Evolutionary conservation across 2,888 invertebrate species (phyloP), one percentile per base, ranked within the genome.

Genomic region (Drosophila monieri): DNA sequence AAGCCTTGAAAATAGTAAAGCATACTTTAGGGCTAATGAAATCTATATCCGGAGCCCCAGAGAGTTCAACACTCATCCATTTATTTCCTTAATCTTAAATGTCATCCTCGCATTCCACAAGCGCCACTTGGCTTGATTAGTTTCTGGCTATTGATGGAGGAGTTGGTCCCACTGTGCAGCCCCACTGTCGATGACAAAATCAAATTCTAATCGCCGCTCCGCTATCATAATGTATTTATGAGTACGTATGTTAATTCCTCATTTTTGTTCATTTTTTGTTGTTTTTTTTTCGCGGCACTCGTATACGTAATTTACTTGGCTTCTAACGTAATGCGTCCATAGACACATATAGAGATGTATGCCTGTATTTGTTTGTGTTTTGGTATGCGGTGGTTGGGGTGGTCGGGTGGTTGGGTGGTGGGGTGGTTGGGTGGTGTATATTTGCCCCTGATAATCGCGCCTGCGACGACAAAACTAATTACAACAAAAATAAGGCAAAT

Each of bases 181-280:
- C 4, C 18, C 15, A 8, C 23, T 25, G 43, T 21, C 15, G 47
- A 55, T 52, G 64, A 54, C 57, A 58, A 73, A 81, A 81, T 79
- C 68, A 73, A 79, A 81, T 67, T 77, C 73, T 77, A 81, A 79
- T 81, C 80, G 75, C 37, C 62, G 48, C 59, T 59, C 52, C 65
- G 58, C 61, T 79, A 80, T 79, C 75, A 54, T 76, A 76, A 80
- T 73, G 59, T 76, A 77, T 79, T 78, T 80, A 75, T 78, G 78
- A 85, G 58, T 61, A 61, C 66, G 61, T 62, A 39, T 57, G 46
- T 49, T 55, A 30, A 47, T 48, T 43, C 3, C 10, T 9, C 12
- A 2, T 23, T 23, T 23, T 23, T 23, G 21, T 23, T 23, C 4
- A 23, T 5, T 5, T 12, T n/a, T 43, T 58, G 43, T 53, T 55